Conservation (phyloP, 2,888 invertebrate genomes). For the Epistrophe grossulariae region DNA sequence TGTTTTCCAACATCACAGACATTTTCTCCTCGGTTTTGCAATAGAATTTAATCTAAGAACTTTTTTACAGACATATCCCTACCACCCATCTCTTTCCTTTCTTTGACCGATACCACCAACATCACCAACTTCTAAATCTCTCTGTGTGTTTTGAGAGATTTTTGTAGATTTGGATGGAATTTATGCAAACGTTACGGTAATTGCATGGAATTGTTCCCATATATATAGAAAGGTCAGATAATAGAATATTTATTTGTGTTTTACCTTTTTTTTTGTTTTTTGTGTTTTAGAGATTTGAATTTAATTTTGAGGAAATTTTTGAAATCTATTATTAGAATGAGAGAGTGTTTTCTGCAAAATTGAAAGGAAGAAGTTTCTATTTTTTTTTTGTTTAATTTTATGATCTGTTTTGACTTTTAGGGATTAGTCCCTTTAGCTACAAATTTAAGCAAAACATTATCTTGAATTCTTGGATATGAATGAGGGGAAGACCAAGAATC, state of each 20-base stretch:
- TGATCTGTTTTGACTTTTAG: not conserved
- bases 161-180: conserved; percentile 52
- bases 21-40: conserved; percentile 62
- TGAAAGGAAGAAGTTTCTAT: not conserved
- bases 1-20: conserved; percentile 58
- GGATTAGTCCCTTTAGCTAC: not conserved
- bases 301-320: conserved; percentile 28
- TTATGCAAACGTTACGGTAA: conserved; percentile 58
- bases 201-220: conserved; percentile 48
- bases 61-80: conserved; percentile 26
- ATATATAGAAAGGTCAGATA: conserved; percentile 48
- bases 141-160: conserved; percentile 56
- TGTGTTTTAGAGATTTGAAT: conserved; percentile 23
- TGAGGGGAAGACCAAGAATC: not conserved
- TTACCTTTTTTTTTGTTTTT: conserved; percentile 1
- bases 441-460: not conserved
- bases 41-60: conserved; percentile 65
- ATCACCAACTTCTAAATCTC: conserved; percentile 31
- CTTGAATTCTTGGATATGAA: not conserved
- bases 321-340: conserved; percentile 5
- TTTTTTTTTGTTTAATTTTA: not conserved
- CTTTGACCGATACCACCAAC: conserved; percentile 20
- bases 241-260: conserved; percentile 63
- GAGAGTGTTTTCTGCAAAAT: too few species aligned
- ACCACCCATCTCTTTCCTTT: not conserved